phyloP scores from a whole-genome alignment of 2,797 vertebrate species.

The Liasis olivaceus region DNA sequence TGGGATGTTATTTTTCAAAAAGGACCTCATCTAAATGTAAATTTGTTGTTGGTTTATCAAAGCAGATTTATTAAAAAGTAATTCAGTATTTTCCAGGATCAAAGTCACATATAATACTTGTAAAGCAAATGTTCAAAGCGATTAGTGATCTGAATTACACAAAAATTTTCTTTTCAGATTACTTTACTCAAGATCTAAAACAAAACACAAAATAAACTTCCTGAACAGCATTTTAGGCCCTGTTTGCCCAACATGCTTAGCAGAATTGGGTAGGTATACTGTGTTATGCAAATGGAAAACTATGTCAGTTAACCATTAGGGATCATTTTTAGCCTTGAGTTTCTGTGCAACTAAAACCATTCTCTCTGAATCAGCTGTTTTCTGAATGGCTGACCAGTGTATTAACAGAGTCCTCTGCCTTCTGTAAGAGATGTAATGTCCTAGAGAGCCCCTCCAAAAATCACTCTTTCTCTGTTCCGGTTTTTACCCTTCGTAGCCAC shows the following conservation, averaged over 20 bases:
- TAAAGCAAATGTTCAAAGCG: conserved; percentile 44
- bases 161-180: conserved; percentile 39
- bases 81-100: conserved; percentile 56
- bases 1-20: conserved; percentile 41
- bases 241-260: background rate
- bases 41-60: conserved; percentile 64
- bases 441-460: background rate
- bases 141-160: conserved; percentile 44
- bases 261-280: background rate
- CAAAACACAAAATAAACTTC: background rate
- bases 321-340: background rate
- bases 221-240: background rate
- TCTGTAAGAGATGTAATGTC: background rate
- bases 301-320: background rate
- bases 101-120: conserved; percentile 58
- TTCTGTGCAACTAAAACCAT: background rate
- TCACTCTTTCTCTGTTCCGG: too few species aligned
- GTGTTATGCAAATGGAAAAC: background rate
- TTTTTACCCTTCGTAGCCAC: background rate
- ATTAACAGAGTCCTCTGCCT: background rate
- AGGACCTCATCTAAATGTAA: conserved; percentile 70
- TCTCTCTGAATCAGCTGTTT: background rate
- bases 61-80: conserved; percentile 44
- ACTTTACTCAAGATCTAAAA: conserved; percentile 31
- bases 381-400: background rate